Percentiles rank a stretch among this genome's conserved stretches.
phyloP scores from a whole-genome alignment of 2,888 invertebrate species.

The Mythimna albipuncta region DNA sequence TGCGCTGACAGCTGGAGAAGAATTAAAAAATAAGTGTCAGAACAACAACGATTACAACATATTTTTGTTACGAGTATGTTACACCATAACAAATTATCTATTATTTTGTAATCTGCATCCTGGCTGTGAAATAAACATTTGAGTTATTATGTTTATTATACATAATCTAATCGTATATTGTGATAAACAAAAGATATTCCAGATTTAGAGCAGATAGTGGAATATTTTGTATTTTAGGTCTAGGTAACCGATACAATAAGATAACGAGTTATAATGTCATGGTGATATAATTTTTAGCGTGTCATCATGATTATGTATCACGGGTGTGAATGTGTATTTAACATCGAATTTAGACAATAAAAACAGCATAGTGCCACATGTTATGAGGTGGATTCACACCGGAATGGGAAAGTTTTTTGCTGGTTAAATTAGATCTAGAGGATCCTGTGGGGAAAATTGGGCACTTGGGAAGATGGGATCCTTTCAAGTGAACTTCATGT shows the following conservation, averaged over 20 bases:
- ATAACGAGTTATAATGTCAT: neutral
- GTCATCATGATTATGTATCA: neutral
- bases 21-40: neutral
- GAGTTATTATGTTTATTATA: neutral
- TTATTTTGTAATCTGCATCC: neutral
- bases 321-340: neutral
- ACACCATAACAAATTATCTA: neutral
- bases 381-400: too few species aligned
- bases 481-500: too few species aligned
- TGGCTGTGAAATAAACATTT: neutral
- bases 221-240: neutral
- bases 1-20: too few species aligned
- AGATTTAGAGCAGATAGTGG: conserved; percentile 1
- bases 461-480: too few species aligned
- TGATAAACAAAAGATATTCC: neutral
- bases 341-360: neutral
- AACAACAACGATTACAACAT: neutral
- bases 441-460: too few species aligned
- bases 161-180: neutral
- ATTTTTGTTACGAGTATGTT: neutral
- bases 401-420: too few species aligned
- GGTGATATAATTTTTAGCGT: neutral
- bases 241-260: neutral
- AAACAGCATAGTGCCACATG: neutral
- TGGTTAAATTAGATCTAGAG: too few species aligned